phyloP scores from a whole-genome alignment of 2,888 invertebrate genomes.

The Xylota segnis region DNA sequence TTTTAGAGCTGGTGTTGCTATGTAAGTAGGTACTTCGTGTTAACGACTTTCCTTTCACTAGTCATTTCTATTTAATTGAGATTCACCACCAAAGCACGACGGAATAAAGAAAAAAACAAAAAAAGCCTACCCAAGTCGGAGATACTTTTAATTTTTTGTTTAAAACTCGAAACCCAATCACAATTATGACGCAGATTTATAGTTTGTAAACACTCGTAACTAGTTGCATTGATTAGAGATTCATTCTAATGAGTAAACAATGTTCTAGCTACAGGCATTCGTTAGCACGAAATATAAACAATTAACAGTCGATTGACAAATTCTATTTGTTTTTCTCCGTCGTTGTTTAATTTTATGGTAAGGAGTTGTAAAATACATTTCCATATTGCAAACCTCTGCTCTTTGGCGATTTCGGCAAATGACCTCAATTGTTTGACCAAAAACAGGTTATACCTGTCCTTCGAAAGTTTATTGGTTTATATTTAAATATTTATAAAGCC shows the following conservation, averaged over 20 bases:
- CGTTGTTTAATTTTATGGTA: background rate
- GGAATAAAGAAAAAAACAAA: background rate
- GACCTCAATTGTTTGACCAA: background rate
- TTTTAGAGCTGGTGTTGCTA: background rate
- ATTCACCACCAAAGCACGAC: background rate
- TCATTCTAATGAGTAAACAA: background rate
- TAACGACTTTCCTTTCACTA: background rate
- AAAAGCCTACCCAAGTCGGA: background rate
- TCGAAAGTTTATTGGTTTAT: background rate
- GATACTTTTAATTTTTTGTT: background rate
- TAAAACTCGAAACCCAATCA: background rate
- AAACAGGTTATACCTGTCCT: constrained; percentile 23
- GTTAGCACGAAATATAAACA: background rate
- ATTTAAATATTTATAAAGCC: constrained; percentile 11
- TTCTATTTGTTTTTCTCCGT: background rate
- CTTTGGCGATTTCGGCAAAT: background rate
- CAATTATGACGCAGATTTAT: background rate
- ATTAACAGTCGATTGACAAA: background rate
- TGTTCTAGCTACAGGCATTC: background rate
- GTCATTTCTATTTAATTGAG: background rate
- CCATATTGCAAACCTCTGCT: background rate
- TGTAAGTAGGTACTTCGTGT: background rate
- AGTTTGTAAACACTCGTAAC: background rate
- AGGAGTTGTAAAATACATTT: background rate
- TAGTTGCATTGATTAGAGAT: background rate